Evolutionary conservation across 2,888 invertebrate genomes (phyloP), one percentile per base, ranked within the genome.

Genomic region (Prionchulus punctatus): DNA sequence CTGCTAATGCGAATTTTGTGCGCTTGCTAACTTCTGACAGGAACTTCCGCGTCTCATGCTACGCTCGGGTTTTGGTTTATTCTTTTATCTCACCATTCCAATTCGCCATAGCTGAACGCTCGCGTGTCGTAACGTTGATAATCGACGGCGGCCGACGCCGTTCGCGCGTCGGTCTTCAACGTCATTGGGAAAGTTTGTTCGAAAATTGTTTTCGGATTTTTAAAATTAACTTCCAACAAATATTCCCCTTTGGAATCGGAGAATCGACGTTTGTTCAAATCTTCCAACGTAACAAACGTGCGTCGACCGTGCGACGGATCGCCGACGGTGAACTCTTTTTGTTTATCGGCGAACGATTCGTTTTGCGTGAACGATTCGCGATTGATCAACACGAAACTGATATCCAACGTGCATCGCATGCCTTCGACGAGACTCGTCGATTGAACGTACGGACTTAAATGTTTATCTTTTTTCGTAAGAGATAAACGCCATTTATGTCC

Each of bases 81-180:
- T n/a, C n/a, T n/a, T n/a, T n/a, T n/a, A n/a, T n/a, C n/a, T n/a
- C 83, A 84, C 86, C 86, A 86, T 68, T 86, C 85, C 70, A 83
- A 85, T 30, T 83, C 82, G 4, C 85, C 85, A 69, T 84, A 86
- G 0, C 81, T 80, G 71, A 86, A 85, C 66, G 79, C 81, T n/a
- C 78, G 75, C 1, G 81, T 80, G 66, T 82, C 82, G 54, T 81
- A 68, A 54, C 67, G 70, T 27, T 63, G 15, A 25, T 50, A 50
- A n/a, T 50, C 50, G 7, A 23, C 7, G 25, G 15, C 50, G 18
- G 27, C 7, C 4, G 43, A 4, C 25, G 23, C 42, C 25, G 42
- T 43, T n/a, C 12, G 7, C 7, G 48, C 48, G 23, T 25, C 28
- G 27, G n/a, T 45, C 56, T 58, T 80, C 45, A 82, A 76, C 31